Evolutionary conservation across 2,113 vertebrate species (phyloP), one percentile per base, ranked within the genome.

Genomic region (Bufo gargarizans): DNA sequence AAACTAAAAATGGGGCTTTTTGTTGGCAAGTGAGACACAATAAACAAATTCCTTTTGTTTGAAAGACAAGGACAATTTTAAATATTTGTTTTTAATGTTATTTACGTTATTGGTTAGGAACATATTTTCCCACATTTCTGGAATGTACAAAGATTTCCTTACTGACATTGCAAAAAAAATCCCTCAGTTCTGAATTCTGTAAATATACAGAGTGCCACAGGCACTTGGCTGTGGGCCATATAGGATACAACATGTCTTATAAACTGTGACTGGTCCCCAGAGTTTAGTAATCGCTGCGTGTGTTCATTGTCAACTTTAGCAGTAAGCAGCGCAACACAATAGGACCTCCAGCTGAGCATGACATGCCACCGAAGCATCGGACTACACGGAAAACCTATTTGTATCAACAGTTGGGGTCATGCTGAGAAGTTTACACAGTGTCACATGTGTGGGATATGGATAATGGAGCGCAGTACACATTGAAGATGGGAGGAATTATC

Each of bases 351-450:
- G 96, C 97, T 97, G 97, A 96, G 93, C 93, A 93, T 94, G 97
- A 96, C 96, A 96, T 95, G 96, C 93, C 90, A 88, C 90, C 78
- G 93, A 93, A 93, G 93, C 77, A 91, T 94, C 95, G 94, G 95
- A 89, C 94, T 92, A 94, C 96, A 96, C 95, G 96, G 96, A 95
- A 96, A 96, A 96, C 95, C 95, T 95, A 95, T 96, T 96, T 96
- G 94, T 96, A 95, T 96, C 94, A 94, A 93, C 95, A 96, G 95
- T 96, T 94, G 95, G 95, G 93, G 92, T 95, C 94, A 95, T 90
- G 92, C 82, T 92, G 93, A 90, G 91, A 90, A 93, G 94, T 95
- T 95, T 94, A 94, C 92, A 93, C 93, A 94, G 92, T 94, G 93
- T 92, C 95, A 92, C 94, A 83, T 19, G 91, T 85, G 91, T 91